A percentile compares a stretch with the other conserved stretches of the same genome.
Evolutionary conservation across 2,888 invertebrate species (phyloP).

Genomic region (Bruchidius siliquastri): DNA sequence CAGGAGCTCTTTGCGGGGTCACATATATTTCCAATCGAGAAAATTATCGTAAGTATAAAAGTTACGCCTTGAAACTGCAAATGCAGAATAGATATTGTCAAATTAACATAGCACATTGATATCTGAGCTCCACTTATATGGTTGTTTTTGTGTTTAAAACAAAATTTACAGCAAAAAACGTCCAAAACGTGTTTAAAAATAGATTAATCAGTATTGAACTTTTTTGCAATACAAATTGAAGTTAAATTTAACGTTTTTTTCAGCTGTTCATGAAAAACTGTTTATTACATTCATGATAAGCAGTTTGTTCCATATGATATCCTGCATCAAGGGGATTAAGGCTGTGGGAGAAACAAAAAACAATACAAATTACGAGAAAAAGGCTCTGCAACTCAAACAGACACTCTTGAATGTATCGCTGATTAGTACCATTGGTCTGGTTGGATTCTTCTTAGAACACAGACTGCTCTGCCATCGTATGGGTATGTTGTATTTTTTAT

Average conservation of each 20-base stretch:
- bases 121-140: no score
- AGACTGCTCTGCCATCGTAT: conserved; percentile 83
- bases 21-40: conserved; percentile 92
- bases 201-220: no score
- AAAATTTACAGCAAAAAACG: no score
- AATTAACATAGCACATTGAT: no score
- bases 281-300: conserved; percentile 88
- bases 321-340: conserved; percentile 57
- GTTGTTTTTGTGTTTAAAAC: no score
- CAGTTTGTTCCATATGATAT: conserved; percentile 77
- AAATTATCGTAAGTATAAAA: conserved; percentile 79
- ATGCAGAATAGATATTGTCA: no score
- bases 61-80: no score
- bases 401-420: conserved; percentile 72
- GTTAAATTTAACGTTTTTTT: conserved; percentile 35
- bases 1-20: conserved; percentile 82
- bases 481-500: conserved; percentile 57
- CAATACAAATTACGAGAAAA: conserved; percentile 28
- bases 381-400: conserved; percentile 56
- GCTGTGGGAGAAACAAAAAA: conserved; percentile 37
- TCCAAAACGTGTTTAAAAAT: no score
- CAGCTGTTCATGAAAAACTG: conserved; percentile 86
- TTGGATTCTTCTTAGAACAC: conserved; percentile 86
- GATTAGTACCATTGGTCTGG: conserved; percentile 73
- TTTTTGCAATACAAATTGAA: no score